phyloP scores from a whole-genome alignment of 2,797 vertebrate species.

The Dendrocincla fuliginosa region DNA sequence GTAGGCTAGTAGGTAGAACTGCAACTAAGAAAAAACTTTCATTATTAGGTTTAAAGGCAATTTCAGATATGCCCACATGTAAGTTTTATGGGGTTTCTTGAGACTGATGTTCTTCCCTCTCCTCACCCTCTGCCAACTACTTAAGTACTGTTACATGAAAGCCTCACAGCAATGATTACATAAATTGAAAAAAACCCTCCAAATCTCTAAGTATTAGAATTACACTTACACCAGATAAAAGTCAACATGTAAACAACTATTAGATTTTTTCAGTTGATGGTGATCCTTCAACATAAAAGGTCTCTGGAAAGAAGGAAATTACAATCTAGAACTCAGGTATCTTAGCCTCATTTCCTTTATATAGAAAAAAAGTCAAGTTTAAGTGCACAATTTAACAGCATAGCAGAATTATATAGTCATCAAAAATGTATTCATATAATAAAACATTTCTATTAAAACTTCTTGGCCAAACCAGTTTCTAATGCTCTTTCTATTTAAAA shows the following conservation, averaged over 20 bases:
- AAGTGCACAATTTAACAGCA: background rate
- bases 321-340: background rate
- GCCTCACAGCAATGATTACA: background rate
- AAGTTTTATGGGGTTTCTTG: background rate
- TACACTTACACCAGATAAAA: background rate
- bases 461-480: background rate
- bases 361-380: background rate
- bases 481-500: background rate
- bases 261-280: background rate
- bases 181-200: background rate
- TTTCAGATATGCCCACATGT: background rate
- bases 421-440: background rate
- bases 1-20: background rate
- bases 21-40: background rate
- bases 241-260: background rate
- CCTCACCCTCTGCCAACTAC: accelerated
- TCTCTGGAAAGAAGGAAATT: background rate
- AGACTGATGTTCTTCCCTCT: background rate
- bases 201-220: background rate
- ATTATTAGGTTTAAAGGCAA: background rate
- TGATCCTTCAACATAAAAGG: background rate
- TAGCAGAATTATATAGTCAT: background rate
- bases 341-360: background rate
- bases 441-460: background rate
- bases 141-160: background rate